Evolutionary conservation across 1,140 invertebrate genomes (phyloP), one percentile per base, ranked within the genome.

Genomic region (Papilio glaucus): DNA sequence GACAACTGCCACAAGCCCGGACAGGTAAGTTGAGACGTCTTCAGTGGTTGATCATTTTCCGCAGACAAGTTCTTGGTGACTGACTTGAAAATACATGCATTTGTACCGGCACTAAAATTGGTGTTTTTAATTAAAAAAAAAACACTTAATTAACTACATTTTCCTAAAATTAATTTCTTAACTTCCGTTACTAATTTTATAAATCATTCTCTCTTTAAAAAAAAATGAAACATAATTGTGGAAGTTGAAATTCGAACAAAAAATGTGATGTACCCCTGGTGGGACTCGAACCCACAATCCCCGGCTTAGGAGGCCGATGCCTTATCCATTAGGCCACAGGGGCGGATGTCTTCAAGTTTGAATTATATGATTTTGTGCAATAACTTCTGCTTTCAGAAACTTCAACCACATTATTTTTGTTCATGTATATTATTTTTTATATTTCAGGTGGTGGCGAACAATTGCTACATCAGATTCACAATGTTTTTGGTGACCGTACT

Each of bases 401-500:
- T 9, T 39, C 2, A 12, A 10, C 41, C 13, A n/a, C 6, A 45
- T 45, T 45, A 33, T 33, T 45, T 18, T 45, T 18, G n/a, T 15
- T 15, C 13, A 18, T 42, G 15, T 15, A 15, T 45, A 75, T 57
- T 61, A 42, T 42, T 65, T n/a, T 70, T 72, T 24, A 15, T 61
- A 42, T 83, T 84, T n/a, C 92, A 95, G 88, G 94, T 96, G 18
- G 95, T 96, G 15, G 93, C 95, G 38, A 94, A 93, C 69, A 96
- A 95, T 80, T 91, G 95, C 39, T 95, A 94, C 82, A 89, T 96
- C 15, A 90, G 96, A 72, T 84, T 96, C 37, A 94, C 95, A 1
- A 95, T 96, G 80, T 96, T 96, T 82, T 80, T 96, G 8, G 92
- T 96, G 6, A 94, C 95, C 8, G 94, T 95, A n/a, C 83, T 94